Percentiles rank a stretch among this genome's conserved stretches.
Conservation (phyloP, 92 coral and sea anemone genomes). For the Anthopleura xanthogrammica region DNA sequence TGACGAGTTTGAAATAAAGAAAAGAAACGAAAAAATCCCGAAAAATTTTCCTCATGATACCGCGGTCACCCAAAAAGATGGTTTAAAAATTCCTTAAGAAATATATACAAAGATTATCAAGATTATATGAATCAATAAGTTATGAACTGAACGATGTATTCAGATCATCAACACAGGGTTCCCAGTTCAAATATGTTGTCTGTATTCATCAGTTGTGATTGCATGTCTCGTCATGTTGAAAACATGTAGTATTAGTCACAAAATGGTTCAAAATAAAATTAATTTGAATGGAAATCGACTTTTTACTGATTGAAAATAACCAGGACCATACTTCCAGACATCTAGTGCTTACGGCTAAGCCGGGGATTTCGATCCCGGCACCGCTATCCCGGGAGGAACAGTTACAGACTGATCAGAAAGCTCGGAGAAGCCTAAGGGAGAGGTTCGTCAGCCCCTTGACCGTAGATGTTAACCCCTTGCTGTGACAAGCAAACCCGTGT, state of each 20-base stretch:
- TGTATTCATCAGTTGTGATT: not conserved
- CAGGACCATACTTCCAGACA: too few relatives aligned
- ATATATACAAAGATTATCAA: not conserved
- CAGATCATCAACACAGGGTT: constrained; percentile 4
- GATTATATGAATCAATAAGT: not conserved
- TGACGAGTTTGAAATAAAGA: not conserved
- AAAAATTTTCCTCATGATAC: not conserved
- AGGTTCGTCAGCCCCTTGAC: too few relatives aligned
- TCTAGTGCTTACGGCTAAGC: too few relatives aligned
- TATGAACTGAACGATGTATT: not conserved
- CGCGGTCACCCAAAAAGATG: not conserved
- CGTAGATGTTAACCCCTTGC: too few relatives aligned
- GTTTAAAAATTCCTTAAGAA: not conserved
- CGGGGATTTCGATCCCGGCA: too few relatives aligned
- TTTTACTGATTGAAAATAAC: not conserved
- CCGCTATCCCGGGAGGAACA: too few relatives aligned
- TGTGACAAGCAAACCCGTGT: too few relatives aligned
- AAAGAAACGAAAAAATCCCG: not conserved
- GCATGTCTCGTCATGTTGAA: not conserved
- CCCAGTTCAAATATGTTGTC: not conserved
- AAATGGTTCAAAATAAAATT: constrained; percentile 23
- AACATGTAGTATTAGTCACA: not conserved
- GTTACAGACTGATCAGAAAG: too few relatives aligned
- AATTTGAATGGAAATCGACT: constrained; percentile 1
- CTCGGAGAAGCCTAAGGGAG: too few relatives aligned